phyloP scores from a whole-genome alignment of 2,888 invertebrate genomes.

The Dryococelus australis region DNA sequence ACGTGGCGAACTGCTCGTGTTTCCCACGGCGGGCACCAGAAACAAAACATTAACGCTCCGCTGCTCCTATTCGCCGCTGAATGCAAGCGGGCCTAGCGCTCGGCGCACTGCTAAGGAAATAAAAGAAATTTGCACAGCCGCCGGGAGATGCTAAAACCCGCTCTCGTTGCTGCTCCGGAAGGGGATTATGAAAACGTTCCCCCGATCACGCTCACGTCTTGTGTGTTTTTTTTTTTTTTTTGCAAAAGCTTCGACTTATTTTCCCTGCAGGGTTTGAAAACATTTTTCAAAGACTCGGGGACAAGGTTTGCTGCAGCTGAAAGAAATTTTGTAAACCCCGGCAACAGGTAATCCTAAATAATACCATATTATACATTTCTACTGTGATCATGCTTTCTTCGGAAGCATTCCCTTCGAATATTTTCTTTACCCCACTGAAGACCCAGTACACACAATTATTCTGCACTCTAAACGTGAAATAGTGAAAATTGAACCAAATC shows the following conservation, averaged over 20 bases:
- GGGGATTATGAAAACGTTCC: neutral
- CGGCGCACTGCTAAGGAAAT: neutral
- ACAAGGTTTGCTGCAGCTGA: too few relatives aligned
- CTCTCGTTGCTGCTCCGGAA: neutral
- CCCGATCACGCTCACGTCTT: neutral
- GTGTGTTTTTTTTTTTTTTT: too few relatives aligned
- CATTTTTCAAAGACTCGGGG: neutral
- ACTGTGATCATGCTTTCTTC: too few relatives aligned
- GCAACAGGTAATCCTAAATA: too few relatives aligned
- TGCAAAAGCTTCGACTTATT: neutral
- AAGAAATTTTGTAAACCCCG: too few relatives aligned
- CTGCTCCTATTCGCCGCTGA: neutral
- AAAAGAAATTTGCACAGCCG: neutral
- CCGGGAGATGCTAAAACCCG: neutral
- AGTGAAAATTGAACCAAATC: too few relatives aligned
- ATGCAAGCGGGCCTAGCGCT: neutral
- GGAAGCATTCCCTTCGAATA: too few relatives aligned
- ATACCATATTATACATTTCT: too few relatives aligned
- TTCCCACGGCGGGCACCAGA: neutral
- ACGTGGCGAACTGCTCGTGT: neutral
- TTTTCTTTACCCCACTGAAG: too few relatives aligned
- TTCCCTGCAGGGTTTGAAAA: neutral
- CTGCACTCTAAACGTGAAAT: too few relatives aligned
- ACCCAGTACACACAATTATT: too few relatives aligned
- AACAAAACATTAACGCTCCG: neutral